Percentiles rank a stretch among this genome's conserved stretches.
Conservation (phyloP, 2,888 invertebrate species). For the Standfussiana lucernea region DNA sequence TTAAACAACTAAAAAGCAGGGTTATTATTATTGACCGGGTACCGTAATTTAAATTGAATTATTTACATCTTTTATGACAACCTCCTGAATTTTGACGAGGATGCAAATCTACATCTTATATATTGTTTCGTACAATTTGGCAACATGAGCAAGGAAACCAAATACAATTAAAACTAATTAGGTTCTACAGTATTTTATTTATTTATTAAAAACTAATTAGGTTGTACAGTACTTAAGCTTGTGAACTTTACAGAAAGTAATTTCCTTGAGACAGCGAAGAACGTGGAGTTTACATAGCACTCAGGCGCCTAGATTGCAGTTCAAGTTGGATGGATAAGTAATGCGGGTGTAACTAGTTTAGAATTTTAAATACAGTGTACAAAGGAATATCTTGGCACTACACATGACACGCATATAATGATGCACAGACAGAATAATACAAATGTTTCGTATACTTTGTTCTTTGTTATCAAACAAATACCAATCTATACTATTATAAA, state of each 20-base stretch:
- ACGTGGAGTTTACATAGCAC: constrained; percentile 17
- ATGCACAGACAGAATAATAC: neutral
- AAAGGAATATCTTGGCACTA: neutral
- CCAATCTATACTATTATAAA: too few species aligned
- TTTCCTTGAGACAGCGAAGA: constrained; percentile 17
- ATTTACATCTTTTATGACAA: too few species aligned
- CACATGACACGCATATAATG: neutral
- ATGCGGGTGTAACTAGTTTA: neutral
- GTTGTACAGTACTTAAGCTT: neutral
- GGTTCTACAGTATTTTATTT: neutral
- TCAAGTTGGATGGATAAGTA: constrained; percentile 19
- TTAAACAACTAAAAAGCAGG: too few species aligned
- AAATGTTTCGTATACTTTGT: neutral
- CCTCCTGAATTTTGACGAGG: too few species aligned
- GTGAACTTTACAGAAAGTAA: constrained; percentile 30
- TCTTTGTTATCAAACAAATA: neutral
- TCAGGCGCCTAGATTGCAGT: constrained; percentile 23
- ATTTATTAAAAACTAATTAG: constrained; percentile 13
- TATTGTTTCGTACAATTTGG: neutral
- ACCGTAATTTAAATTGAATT: too few species aligned
- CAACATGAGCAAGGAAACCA: neutral
- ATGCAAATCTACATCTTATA: too few species aligned
- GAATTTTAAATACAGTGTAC: constrained; percentile 23
- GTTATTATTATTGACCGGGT: too few species aligned
- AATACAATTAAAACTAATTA: constrained; percentile 11